A percentile compares a stretch with the other conserved stretches of the same genome.
These are phyloP conservation scores for Oryctes rhinoceros DNA, from an alignment of 1,140 invertebrate species.

Conservation along the genomic window DNA sequence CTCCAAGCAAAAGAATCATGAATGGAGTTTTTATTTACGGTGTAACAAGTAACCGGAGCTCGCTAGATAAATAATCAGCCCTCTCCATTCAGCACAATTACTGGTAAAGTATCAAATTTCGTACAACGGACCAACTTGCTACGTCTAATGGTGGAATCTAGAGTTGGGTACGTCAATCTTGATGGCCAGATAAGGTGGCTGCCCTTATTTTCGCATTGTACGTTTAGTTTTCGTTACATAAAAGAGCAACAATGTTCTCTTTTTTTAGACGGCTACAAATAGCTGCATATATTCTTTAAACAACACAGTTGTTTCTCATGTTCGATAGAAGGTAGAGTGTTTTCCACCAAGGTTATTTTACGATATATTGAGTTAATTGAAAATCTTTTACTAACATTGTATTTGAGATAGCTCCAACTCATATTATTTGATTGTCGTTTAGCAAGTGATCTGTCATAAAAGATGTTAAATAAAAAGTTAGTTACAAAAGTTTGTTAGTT, in stretches of 20 bases:
- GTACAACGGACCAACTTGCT: background rate
- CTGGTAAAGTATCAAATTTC: slow-evolving; percentile 37
- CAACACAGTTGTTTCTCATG: background rate
- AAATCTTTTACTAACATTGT: too few relatives aligned
- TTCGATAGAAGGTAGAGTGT: background rate
- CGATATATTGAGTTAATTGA: too few relatives aligned
- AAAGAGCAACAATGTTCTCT: slow-evolving; percentile 38
- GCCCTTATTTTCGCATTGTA: slow-evolving; percentile 16
- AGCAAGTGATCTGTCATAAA: too few relatives aligned
- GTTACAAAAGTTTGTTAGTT: too few relatives aligned
- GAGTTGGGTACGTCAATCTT: background rate
- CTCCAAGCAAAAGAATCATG: background rate
- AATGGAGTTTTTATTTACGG: slow-evolving; percentile 39
- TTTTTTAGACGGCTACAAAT: slow-evolving; percentile 28
- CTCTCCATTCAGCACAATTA: slow-evolving; percentile 40
- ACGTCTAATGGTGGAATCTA: background rate
- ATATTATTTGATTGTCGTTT: too few relatives aligned
- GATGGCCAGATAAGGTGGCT: slow-evolving; percentile 32
- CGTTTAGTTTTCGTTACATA: slow-evolving; percentile 7
- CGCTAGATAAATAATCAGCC: slow-evolving; percentile 39
- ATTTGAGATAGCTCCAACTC: too few relatives aligned
- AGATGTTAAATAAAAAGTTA: too few relatives aligned
- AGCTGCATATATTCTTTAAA: slow-evolving; percentile 1
- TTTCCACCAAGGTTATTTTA: slow-evolving; percentile 35
- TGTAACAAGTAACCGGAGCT: slow-evolving; percentile 38